A percentile compares a stretch with the other conserved stretches of the same genome.
phyloP scores from a whole-genome alignment of 1,140 invertebrate genomes.

The Mya arenaria region DNA sequence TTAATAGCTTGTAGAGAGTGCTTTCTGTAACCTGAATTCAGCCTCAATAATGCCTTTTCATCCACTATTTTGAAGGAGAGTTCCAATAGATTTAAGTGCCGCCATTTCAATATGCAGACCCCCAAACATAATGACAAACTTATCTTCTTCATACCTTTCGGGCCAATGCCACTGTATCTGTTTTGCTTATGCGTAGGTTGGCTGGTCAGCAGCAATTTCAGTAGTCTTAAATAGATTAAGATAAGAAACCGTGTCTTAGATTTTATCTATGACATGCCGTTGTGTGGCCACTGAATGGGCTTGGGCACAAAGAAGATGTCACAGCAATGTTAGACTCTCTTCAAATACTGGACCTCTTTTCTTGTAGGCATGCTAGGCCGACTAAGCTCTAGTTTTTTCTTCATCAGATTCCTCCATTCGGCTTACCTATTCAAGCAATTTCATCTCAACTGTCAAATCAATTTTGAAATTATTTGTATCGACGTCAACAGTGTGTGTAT shows the following conservation, averaged over 20 bases:
- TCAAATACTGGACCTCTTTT: not conserved
- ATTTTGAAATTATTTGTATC: no score
- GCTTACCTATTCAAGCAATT: no score
- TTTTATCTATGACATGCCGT: conserved; percentile 62
- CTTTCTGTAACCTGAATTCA: not conserved
- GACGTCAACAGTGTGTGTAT: no score
- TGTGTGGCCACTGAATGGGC: conserved; percentile 58
- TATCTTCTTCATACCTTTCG: conserved; percentile 7
- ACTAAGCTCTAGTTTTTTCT: conserved; percentile 3
- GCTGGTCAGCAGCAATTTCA: conserved; percentile 58
- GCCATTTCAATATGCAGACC: conserved; percentile 2
- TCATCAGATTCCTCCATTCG: not conserved
- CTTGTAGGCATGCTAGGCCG: not conserved
- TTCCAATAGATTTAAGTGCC: conserved; percentile 10
- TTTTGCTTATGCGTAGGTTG: conserved; percentile 60
- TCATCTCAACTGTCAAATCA: no score
- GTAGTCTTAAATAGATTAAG: conserved; percentile 63
- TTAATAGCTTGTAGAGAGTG: not conserved
- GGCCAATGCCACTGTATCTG: conserved; percentile 63
- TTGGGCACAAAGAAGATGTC: conserved; percentile 51
- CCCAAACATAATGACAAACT: conserved; percentile 4
- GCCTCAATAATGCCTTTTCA: not conserved
- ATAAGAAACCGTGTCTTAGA: conserved; percentile 46
- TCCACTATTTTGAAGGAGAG: not conserved
- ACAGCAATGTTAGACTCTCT: conserved; percentile 10